Conservation (phyloP, 2,888 invertebrate genomes). For the Habroteleia sp. region DNA sequence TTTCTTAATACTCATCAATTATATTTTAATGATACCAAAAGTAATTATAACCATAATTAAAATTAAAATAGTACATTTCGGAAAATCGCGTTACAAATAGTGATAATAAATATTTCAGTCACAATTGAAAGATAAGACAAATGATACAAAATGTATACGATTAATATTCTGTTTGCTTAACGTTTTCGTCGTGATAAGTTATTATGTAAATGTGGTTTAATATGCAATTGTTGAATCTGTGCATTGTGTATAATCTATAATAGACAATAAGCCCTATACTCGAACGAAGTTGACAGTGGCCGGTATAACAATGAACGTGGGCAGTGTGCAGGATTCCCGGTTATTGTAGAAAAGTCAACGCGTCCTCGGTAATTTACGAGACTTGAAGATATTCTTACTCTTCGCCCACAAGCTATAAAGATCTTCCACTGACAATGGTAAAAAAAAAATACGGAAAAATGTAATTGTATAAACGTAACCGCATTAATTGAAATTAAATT, state of each 20-base stretch:
- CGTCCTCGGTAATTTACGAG: slow-evolving; percentile 66
- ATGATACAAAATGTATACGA: not conserved
- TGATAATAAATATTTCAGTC: not conserved
- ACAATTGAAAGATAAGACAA: not conserved
- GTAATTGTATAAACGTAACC: slow-evolving; percentile 53
- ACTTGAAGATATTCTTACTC: slow-evolving; percentile 63
- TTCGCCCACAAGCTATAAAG: slow-evolving; percentile 63
- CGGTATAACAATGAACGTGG: slow-evolving; percentile 67
- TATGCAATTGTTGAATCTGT: slow-evolving; percentile 37
- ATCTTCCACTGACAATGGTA: slow-evolving; percentile 55
- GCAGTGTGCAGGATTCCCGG: slow-evolving; percentile 66
- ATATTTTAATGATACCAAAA: too few relatives aligned
- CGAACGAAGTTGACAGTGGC: slow-evolving; percentile 60
- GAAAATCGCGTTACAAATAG: not conserved
- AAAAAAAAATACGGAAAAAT: slow-evolving; percentile 43
- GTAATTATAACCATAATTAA: too few relatives aligned
- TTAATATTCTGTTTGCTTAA: slow-evolving; percentile 7
- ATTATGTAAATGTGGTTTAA: slow-evolving; percentile 41
- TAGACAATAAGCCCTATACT: slow-evolving; percentile 57
- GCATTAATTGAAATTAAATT: slow-evolving; percentile 57
- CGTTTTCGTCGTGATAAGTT: slow-evolving; percentile 18
- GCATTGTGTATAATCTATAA: slow-evolving; percentile 49
- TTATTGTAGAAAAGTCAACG: slow-evolving; percentile 64
- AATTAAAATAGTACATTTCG: too few relatives aligned
- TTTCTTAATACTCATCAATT: too few relatives aligned